A percentile compares a stretch with the other conserved stretches of the same genome.
Evolutionary conservation across 2,113 vertebrate genomes (phyloP).

Genomic region (Otus sunia): DNA sequence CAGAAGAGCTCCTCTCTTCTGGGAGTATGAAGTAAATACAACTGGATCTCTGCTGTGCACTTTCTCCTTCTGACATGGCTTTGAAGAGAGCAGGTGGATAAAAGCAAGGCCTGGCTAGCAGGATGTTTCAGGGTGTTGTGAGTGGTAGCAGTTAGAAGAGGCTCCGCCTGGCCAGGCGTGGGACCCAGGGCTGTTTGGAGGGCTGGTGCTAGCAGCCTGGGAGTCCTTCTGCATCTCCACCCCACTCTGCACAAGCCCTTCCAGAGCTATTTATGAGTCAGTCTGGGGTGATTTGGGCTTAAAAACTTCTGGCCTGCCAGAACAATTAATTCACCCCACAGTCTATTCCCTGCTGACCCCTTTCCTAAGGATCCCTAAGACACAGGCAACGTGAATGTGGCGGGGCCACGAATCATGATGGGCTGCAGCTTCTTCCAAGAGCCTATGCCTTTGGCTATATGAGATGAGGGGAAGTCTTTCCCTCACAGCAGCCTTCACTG

Average conservation of each 20-base stretch:
- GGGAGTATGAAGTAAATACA: background rate
- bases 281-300: background rate
- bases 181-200: background rate
- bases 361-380: background rate
- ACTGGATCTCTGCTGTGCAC: background rate
- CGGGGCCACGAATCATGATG: rapidly evolving
- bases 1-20: background rate
- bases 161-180: rapidly evolving
- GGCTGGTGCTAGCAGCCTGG: background rate
- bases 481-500: background rate
- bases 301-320: background rate
- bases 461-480: background rate
- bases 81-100: background rate
- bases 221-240: background rate
- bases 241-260: rapidly evolving
- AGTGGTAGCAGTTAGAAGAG: background rate
- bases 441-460: background rate
- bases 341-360: background rate
- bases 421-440: background rate
- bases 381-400: rapidly evolving
- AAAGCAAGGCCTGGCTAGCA: background rate
- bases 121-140: background rate
- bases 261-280: background rate
- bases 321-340: slow-evolving; percentile 17
- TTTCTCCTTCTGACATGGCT: background rate